A percentile compares a stretch with the other conserved stretches of the same genome.
Evolutionary conservation across 2,113 vertebrate genomes (phyloP).

Genomic region (Scomber japonicus): DNA sequence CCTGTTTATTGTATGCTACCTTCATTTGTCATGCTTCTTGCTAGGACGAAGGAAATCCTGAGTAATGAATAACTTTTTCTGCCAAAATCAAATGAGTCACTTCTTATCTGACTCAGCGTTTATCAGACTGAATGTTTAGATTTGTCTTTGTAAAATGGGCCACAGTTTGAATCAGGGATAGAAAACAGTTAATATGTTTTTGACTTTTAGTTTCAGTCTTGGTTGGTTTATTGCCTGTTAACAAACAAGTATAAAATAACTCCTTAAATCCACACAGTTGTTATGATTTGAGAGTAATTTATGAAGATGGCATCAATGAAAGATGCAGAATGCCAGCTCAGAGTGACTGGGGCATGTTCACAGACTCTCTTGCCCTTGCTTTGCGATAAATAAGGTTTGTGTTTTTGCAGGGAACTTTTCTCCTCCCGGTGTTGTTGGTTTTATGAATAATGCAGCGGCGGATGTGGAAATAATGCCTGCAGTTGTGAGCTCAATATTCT

Average conservation of each 20-base stretch:
- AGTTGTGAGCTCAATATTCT: conserved; percentile 77
- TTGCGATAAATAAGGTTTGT: conserved; percentile 61
- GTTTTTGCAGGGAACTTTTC: conserved; percentile 56
- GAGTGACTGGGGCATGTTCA: conserved; percentile 23
- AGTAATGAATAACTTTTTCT: too few relatives aligned
- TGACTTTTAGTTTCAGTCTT: background rate
- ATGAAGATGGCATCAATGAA: conserved; percentile 44
- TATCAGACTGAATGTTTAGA: background rate
- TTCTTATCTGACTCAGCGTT: background rate
- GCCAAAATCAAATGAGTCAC: too few relatives aligned
- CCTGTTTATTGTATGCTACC: background rate
- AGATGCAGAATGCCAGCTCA: conserved; percentile 30
- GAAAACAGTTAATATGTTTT: background rate
- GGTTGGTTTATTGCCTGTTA: background rate
- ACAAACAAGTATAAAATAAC: conserved; percentile 14
- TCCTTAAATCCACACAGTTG: background rate
- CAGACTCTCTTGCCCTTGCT: conserved; percentile 46
- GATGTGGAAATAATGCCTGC: conserved; percentile 77
- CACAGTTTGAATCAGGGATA: background rate
- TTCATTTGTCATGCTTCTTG: background rate
- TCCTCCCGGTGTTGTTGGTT: conserved; percentile 70
- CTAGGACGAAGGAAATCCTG: background rate
- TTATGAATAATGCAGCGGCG: conserved; percentile 79
- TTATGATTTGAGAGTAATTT: conserved; percentile 8
- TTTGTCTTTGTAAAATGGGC: background rate